A percentile compares a stretch with the other conserved stretches of the same genome.
Conservation (phyloP, 1,140 invertebrate genomes). For the Achatina immaculata region DNA sequence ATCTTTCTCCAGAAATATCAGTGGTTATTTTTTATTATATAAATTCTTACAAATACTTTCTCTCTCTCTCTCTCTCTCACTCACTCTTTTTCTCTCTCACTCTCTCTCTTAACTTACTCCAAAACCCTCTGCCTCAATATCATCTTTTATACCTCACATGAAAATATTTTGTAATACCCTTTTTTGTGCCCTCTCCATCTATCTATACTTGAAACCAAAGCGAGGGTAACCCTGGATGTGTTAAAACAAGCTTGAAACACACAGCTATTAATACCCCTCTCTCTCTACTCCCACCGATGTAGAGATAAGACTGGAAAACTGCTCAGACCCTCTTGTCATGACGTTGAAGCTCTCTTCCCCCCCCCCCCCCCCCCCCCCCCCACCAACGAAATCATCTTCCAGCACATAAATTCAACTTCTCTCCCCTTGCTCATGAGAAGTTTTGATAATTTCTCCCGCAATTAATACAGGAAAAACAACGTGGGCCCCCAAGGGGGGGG, state of each 20-base stretch:
- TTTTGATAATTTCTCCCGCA: constrained; percentile 24
- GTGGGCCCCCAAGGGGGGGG: background rate
- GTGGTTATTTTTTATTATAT: too few species aligned
- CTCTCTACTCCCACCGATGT: too few species aligned
- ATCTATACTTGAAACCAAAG: background rate
- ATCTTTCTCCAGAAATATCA: too few species aligned
- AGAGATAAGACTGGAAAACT: background rate
- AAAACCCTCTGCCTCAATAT: background rate
- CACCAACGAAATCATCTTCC: background rate
- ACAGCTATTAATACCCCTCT: constrained; percentile 12
- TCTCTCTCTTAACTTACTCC: constrained; percentile 12
- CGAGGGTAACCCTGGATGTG: background rate
- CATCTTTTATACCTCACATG: too few species aligned
- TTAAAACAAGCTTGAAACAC: constrained; percentile 4
- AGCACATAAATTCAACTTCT: constrained; percentile 9
- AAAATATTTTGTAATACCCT: too few species aligned
- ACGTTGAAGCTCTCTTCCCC: background rate
- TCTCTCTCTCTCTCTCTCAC: constrained; percentile 24
- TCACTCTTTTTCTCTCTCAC: constrained; percentile 30
- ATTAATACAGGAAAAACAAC: constrained; percentile 18
- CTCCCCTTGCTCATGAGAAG: background rate
- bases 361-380: too few species aligned
- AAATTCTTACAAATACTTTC: background rate
- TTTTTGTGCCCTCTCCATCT: too few species aligned
- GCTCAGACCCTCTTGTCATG: background rate